A percentile compares a stretch with the other conserved stretches of the same genome.
These are phyloP conservation scores for Reticulitermes speratus DNA, from an alignment of 1,140 invertebrate genomes.

Conservation along the genomic window DNA sequence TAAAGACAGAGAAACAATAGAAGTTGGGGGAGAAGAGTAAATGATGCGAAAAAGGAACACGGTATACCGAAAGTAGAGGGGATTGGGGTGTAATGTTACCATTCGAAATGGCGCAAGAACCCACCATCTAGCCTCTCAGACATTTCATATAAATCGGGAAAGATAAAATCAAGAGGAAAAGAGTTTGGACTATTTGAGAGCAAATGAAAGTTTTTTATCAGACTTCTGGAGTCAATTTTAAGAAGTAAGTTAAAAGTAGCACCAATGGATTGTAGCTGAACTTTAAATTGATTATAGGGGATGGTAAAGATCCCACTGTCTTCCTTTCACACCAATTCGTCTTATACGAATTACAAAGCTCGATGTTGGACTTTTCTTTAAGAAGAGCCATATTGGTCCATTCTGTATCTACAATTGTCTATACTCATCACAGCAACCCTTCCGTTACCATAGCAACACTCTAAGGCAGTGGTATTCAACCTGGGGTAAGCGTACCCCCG, in stretches of 20 bases:
- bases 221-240: slow-evolving; percentile 3
- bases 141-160: neutral
- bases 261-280: neutral
- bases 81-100: neutral
- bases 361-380: neutral
- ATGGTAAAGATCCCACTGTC: neutral
- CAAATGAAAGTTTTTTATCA: slow-evolving; percentile 14
- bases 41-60: neutral
- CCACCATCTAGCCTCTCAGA: neutral
- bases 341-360: neutral
- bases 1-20: neutral
- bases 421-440: no score
- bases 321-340: neutral
- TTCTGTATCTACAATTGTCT: neutral
- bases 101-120: neutral
- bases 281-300: neutral
- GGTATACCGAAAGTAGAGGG: neutral
- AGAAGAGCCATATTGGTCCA: neutral
- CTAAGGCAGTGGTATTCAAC: no score
- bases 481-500: no score
- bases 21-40: neutral
- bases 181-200: neutral
- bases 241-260: slow-evolving; percentile 14
- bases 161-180: neutral
- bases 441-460: neutral